Evolutionary conservation across 2,797 vertebrate genomes (phyloP), one percentile per base, ranked within the genome.

Genomic region (Gadopsis marmoratus): DNA sequence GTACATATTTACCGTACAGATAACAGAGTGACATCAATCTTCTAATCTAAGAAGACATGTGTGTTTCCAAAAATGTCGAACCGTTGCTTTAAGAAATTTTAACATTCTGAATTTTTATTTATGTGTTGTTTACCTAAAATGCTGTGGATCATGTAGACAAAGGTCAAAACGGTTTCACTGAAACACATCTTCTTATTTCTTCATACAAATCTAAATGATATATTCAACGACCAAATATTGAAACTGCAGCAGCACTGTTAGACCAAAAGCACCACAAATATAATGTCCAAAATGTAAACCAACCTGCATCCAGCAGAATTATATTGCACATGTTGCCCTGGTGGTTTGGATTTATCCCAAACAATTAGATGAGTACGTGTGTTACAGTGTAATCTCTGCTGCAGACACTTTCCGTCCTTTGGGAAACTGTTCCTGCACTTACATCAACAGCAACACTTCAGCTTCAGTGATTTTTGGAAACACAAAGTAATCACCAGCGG

Each of bases 181-280:
- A 58, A 67, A 89, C 66, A 71, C 35, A 59, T 76, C 4, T 41
- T 79, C 26, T 82, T 71, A 82, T 84, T 84, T 75, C 16, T 64
- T 35, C 2, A 23, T 14, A 33, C 9, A 29, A 64, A 58, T 56
- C 23, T 54, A 17, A 54, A 68, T 23, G 1, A 79, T 26, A 47
- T 41, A n/a, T 33, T 41, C 21, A 66, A 5, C 23, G 2, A 72
- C 59, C 78, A 55, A 56, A 74, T 14, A 70, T 43, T 61, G 14
- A 58, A 69, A 33, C 23, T 50, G 61, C 62, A 74, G 72, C 66
- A 39, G 53, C 41, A 74, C 35, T 26, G 23, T 55, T 7, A 43
- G 5, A 47, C 45, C 29, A 60, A 31, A 50, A 54, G 48, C 17
- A 66, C 48, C 12, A 23, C 8, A 58, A 61, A 21, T 13, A 3